These are phyloP conservation scores for Arctia plantaginis DNA, from an alignment of 2,888 invertebrate species.

Conservation along the genomic window DNA sequence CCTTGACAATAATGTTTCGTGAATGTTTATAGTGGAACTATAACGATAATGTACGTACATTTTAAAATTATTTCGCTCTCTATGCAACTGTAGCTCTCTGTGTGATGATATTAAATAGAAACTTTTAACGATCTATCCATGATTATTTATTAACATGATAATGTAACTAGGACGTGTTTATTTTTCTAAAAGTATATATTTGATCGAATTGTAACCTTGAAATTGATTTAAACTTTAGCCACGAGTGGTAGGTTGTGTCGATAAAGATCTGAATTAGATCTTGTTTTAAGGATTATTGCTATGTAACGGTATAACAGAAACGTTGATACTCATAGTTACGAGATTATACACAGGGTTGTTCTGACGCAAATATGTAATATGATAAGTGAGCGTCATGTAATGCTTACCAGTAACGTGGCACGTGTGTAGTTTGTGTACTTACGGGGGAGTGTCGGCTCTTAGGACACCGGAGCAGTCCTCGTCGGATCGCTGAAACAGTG, in stretches of 20 bases:
- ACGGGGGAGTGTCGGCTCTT: constrained; percentile 20
- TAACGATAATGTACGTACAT: constrained; percentile 50
- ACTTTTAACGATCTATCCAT: constrained; percentile 48
- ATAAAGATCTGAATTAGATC: constrained; percentile 29
- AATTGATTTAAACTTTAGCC: constrained; percentile 39
- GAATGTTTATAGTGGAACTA: constrained; percentile 53
- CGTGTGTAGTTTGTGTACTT: constrained; percentile 25
- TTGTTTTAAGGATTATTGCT: constrained; percentile 28
- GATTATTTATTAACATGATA: constrained; percentile 41
- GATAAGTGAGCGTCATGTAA: constrained; percentile 13
- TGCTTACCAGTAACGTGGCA: constrained; percentile 14
- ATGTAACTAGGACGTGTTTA: constrained; percentile 51
- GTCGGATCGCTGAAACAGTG: constrained; percentile 42
- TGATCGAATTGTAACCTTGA: constrained; percentile 41
- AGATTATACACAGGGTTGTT: constrained; percentile 32
- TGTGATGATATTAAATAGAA: constrained; percentile 55
- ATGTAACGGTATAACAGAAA: constrained; percentile 29
- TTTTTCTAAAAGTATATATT: constrained; percentile 56
- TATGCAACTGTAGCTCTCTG: constrained; percentile 74
- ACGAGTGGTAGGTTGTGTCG: constrained; percentile 18
- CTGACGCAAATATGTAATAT: constrained; percentile 32
- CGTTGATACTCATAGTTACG: constrained; percentile 32
- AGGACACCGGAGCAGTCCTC: constrained; percentile 40
- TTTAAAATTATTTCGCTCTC: constrained; percentile 73
- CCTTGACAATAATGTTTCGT: constrained; percentile 75